phyloP scores from a whole-genome alignment of 1,140 invertebrate species.

The Pteromalus puparum region DNA sequence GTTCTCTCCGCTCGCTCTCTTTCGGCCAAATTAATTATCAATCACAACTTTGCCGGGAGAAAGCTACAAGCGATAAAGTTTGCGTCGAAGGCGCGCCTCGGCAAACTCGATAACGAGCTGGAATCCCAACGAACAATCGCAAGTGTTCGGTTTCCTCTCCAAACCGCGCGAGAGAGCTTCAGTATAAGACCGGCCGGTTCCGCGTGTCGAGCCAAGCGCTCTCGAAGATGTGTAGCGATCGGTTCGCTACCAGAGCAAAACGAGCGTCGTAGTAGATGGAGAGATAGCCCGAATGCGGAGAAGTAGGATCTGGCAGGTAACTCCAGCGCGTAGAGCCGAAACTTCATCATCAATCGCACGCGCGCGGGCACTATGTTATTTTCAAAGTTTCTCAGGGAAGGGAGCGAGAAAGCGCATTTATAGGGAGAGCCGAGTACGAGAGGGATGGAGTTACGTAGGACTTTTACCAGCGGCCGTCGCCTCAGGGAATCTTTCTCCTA shows the following conservation, averaged over 20 bases:
- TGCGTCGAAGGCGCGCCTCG: neutral
- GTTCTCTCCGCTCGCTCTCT: neutral
- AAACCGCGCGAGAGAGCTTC: neutral
- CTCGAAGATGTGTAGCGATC: neutral
- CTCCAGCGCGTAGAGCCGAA: constrained; percentile 41
- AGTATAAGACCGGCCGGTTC: neutral
- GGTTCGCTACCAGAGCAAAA: neutral
- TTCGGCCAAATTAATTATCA: constrained; percentile 26
- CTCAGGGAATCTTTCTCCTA: neutral
- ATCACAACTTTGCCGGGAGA: neutral
- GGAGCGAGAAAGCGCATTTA: constrained; percentile 3
- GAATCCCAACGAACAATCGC: constrained; percentile 3
- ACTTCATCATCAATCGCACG: constrained; percentile 60
- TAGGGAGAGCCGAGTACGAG: neutral
- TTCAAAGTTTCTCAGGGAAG: constrained; percentile 54
- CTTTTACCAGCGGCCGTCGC: constrained; percentile 1
- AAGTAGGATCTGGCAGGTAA: neutral
- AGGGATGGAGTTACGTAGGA: neutral
- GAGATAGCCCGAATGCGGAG: neutral
- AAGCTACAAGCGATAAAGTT: constrained; percentile 9
- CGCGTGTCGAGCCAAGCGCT: neutral
- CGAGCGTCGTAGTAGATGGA: neutral
- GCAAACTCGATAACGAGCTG: constrained; percentile 35
- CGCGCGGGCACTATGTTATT: constrained; percentile 55
- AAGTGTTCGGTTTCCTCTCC: no score